Base-by-base conservation (phyloP, 1,140 invertebrate genomes). In the Reticulitermes speratus region DNA sequence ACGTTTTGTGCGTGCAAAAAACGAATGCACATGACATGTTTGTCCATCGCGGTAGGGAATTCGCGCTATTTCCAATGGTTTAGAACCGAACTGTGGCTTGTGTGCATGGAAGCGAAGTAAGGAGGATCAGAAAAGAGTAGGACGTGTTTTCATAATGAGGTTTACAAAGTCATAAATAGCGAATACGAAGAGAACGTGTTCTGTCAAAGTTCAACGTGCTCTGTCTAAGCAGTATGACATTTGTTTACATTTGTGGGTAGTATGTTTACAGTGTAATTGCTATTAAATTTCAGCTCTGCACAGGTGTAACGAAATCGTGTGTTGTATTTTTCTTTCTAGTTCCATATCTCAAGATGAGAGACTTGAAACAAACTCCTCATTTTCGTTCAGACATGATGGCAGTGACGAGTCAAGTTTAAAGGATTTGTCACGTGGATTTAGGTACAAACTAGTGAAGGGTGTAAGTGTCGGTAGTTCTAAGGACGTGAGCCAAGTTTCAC, bases 401-500 rank as follows among this genome's bases (percentile, higher is more conserved):
- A 84, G 65, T 75, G 83, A 84, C 25, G 83, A 82, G 44, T 84
- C 86, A 59, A 84, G 86, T 38, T 44, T 83, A 23, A 86, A 86
- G 83, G 44, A 52, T 25, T 69, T 86, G 81, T 45, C 86, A n/a
- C 86, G 83, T 32, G 83, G 86, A 69, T 75, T 86, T 38, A 59
- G 82, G 44, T 84, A 86, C 45, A 84, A 84, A 86, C 82, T 86
- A 44, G 85, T 82, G 11, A 86, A 86, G 81, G 85, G 85, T 44
- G n/a, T 45, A 19, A 52, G 84, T 45, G 59, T 52, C 19, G 48
- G 30, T 81, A 86, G 25, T 48, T 75, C 75, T 52, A 86, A 86
- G 48, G 85, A 86, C 30, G n/a, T 48, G 44, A 86, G 25, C 32
- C 75, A 82, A 25, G 30, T 38, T 32, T 86, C 85, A 16, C 85